Conservation (phyloP, 2,797 vertebrate genomes). For the Parambassis ranga region DNA sequence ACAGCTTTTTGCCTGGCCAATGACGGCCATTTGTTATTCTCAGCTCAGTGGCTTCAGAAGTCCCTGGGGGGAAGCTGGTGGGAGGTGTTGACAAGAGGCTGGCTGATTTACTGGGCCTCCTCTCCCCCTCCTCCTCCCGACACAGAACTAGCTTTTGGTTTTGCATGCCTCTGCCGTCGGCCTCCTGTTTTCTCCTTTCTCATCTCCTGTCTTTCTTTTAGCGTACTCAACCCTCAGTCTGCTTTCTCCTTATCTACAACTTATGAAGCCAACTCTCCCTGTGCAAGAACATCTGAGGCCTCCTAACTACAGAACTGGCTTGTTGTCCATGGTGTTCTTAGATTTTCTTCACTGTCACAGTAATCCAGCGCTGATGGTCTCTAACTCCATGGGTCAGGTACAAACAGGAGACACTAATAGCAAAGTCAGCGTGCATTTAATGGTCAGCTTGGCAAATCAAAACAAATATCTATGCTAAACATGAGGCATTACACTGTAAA, state of each 20-base stretch:
- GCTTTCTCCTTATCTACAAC: neutral
- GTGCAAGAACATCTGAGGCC: neutral
- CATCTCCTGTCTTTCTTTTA: conserved; percentile 2
- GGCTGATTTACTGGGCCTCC: conserved; percentile 96
- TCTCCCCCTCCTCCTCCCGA: conserved; percentile 50
- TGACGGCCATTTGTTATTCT: conserved; percentile 99
- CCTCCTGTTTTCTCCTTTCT: conserved; percentile 26
- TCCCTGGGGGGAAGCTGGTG: conserved; percentile 72
- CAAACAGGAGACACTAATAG: no score
- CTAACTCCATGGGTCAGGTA: no score
- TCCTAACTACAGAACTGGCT: no score
- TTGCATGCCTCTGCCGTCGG: conserved; percentile 1
- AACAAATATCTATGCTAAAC: no score
- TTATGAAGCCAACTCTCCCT: conserved; percentile 2
- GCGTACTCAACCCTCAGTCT: conserved; percentile 1
- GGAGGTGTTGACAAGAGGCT: conserved; percentile 95
- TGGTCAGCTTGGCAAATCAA: no score
- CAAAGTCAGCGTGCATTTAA: no score
- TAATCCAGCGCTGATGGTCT: no score
- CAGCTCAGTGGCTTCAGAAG: conserved; percentile 94
- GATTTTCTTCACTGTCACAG: no score
- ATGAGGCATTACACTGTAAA: no score
- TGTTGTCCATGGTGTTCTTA: no score
- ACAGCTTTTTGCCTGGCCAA: conserved; percentile 99
- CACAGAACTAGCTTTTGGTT: conserved; percentile 32